A percentile compares a stretch with the other conserved stretches of the same genome.
Evolutionary conservation across 2,797 vertebrate species (phyloP).

Genomic region (Myotis findleyi): DNA sequence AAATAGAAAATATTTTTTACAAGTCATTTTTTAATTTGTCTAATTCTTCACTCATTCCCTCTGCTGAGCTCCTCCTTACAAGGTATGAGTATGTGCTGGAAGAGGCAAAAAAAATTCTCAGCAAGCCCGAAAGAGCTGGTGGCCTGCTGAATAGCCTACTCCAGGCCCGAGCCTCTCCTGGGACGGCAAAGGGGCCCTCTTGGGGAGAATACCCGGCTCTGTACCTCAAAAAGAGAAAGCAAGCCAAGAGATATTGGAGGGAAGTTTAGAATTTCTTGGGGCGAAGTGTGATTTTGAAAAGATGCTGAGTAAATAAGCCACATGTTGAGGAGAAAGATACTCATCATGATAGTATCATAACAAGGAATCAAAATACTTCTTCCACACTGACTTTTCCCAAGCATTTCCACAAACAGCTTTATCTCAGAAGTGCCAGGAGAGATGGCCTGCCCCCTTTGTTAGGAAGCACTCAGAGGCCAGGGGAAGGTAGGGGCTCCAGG

Average conservation of each 20-base stretch:
- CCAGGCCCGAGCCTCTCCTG: neutral
- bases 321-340: neutral
- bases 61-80: neutral
- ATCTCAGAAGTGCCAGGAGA: neutral
- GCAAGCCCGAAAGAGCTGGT: neutral
- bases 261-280: neutral
- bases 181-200: no score
- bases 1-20: neutral
- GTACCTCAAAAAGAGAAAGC: neutral
- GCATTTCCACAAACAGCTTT: neutral
- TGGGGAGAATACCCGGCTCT: no score
- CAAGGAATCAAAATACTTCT: neutral
- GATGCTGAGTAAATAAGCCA: neutral
- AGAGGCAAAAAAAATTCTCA: neutral
- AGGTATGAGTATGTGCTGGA: neutral
- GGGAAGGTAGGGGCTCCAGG: neutral
- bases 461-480: neutral
- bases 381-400: fast-evolving
- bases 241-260: neutral
- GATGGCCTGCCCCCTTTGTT: neutral
- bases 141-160: neutral
- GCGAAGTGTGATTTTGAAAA: neutral
- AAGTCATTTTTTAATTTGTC: neutral
- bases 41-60: neutral
- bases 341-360: neutral